phyloP scores from a whole-genome alignment of 1,140 invertebrate species.

The Colletes gigas region DNA sequence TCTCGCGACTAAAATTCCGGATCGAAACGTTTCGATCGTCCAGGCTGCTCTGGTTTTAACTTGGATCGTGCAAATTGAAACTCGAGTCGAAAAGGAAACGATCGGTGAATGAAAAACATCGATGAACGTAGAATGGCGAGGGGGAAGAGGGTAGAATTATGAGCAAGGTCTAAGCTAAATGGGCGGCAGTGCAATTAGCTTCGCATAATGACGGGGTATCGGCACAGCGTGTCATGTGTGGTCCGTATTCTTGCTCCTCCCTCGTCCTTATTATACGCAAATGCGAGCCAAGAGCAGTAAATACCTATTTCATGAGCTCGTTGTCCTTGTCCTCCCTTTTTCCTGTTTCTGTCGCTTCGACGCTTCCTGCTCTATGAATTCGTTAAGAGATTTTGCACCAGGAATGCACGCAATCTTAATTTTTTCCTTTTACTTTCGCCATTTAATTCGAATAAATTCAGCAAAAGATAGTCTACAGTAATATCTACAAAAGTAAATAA shows the following conservation, averaged over 20 bases:
- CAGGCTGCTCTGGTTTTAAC: too few relatives aligned
- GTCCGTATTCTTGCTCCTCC: constrained; percentile 4
- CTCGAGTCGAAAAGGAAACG: background rate
- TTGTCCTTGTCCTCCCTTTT: constrained; percentile 2
- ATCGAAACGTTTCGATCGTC: too few relatives aligned
- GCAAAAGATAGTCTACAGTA: too few relatives aligned
- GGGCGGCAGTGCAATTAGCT: constrained; percentile 9
- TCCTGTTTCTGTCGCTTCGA: background rate
- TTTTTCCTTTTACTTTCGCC: too few relatives aligned
- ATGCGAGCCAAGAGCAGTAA: background rate
- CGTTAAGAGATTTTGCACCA: background rate
- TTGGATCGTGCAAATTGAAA: background rate
- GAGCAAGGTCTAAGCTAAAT: constrained; percentile 1
- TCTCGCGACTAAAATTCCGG: too few relatives aligned
- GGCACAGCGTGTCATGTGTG: constrained; percentile 5
- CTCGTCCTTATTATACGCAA: constrained; percentile 14
- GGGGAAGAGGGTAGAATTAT: background rate
- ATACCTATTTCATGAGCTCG: constrained; percentile 5
- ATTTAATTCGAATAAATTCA: too few relatives aligned
- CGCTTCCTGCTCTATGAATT: background rate
- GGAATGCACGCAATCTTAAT: too few relatives aligned
- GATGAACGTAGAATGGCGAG: background rate
- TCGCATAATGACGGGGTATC: constrained; percentile 5
- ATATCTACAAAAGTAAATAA: too few relatives aligned
- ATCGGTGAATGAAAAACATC: background rate